These are phyloP conservation scores for Laticauda colubrina DNA, from an alignment of 2,113 vertebrate species.

Conservation along the genomic window DNA sequence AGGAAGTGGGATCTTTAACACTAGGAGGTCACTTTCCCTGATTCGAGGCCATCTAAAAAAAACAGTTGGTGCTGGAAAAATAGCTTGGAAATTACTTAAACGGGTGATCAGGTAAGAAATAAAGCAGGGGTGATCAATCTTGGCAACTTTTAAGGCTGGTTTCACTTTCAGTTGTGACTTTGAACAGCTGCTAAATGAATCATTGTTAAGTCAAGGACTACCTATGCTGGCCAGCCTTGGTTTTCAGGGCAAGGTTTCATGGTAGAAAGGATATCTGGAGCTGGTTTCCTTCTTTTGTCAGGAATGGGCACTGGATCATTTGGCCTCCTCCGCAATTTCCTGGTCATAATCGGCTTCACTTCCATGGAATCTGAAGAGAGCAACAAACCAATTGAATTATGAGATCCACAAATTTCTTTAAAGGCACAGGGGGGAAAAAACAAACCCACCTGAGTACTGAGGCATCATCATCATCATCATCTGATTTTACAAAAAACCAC, in stretches of 20 bases:
- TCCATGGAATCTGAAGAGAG: slow-evolving; percentile 91
- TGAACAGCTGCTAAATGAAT: background rate
- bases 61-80: background rate
- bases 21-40: background rate
- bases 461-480: background rate
- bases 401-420: slow-evolving; percentile 20
- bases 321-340: slow-evolving; percentile 90
- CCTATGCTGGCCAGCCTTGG: background rate
- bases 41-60: background rate
- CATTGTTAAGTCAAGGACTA: background rate
- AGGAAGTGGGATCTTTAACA: background rate
- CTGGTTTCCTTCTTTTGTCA: slow-evolving; percentile 95
- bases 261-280: slow-evolving; percentile 91
- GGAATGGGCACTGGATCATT: slow-evolving; percentile 98
- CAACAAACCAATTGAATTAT: slow-evolving; percentile 42
- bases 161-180: background rate
- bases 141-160: too few species aligned
- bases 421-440: background rate
- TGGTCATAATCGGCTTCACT: slow-evolving; percentile 97
- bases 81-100: background rate
- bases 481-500: too few species aligned
- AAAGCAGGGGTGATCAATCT: too few species aligned
- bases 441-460: background rate
- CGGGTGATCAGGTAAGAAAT: background rate
- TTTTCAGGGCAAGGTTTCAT: background rate